Evolutionary conservation across 2,113 vertebrate genomes (phyloP), one percentile per base, ranked within the genome.

Genomic region (Etia nguti): DNA sequence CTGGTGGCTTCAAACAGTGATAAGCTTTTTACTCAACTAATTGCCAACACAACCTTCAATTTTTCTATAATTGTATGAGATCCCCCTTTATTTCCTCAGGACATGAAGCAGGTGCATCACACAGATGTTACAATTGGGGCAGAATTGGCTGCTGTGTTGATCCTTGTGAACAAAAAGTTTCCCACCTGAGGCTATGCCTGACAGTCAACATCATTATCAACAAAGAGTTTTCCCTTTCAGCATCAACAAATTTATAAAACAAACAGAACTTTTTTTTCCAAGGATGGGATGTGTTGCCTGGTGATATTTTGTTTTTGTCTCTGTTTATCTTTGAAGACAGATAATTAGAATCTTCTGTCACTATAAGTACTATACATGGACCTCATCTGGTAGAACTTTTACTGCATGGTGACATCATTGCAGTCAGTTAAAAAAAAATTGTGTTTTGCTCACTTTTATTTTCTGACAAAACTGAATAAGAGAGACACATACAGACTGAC

Each of bases 21-120:
- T 86, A 50, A 84, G 87, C 81, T 88, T 89, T 89, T 85, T 88
- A 88, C 79, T 82, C 82, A 7, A 84, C 86, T 90, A 93, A 93
- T 90, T 89, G 85, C 85, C 85, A 80, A 54, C 88, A 86, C 85
- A 89, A 88, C 89, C 77, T 81, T 90, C 84, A 50, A 56, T 87
- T 90, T 82, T 36, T 77, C 68, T 83, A 38, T 87, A 90, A 85
- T 55, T 52, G 22, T 68, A 86, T 56, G 41, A 89, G 80, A 83
- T 11, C 24, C 10, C 29, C 15, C 11, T 34, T 60, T 65, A 18
- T 52, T 52, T 8, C 73, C 26, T 31, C 46, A 0, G 73, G 73
- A 77, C 46, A 77, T 77, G 18, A 48, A 50, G 46, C 73, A 77
- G 73, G 73, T 77, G 73, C 73, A 75, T 75, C 24, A 75, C 70